These are phyloP conservation scores for Volucella bombylans DNA, from an alignment of 2,888 invertebrate genomes.

Conservation along the genomic window DNA sequence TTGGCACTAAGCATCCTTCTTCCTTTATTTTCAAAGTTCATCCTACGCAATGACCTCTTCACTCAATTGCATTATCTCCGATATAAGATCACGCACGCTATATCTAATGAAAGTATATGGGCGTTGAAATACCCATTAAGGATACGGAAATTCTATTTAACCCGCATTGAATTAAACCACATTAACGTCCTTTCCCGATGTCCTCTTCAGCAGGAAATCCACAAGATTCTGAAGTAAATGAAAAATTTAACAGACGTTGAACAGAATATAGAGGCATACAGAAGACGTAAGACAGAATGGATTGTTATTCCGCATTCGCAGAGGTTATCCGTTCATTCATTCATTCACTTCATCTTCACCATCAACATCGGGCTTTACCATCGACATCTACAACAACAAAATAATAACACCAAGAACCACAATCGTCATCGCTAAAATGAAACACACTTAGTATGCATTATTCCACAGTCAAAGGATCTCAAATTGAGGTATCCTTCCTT, in stretches of 20 bases:
- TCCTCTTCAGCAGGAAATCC: background rate
- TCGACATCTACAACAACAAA: conserved; percentile 16
- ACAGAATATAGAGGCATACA: background rate
- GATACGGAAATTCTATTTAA: conserved; percentile 65
- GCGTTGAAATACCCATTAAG: conserved; percentile 60
- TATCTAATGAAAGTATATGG: conserved; percentile 54
- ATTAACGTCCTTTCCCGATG: background rate
- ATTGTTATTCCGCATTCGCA: conserved; percentile 54
- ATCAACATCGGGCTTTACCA: conserved; percentile 7
- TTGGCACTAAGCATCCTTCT: background rate
- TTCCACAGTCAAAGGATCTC: conserved; percentile 37
- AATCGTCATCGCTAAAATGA: conserved; percentile 45
- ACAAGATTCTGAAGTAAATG: conserved; percentile 9
- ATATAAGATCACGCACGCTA: conserved; percentile 40
- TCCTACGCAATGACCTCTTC: conserved; percentile 45
- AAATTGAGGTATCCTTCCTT: conserved; percentile 37
- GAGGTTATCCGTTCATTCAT: conserved; percentile 45
- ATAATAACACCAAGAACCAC: background rate
- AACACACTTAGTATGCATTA: conserved; percentile 69
- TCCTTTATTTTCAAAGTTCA: background rate
- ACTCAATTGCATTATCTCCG: conserved; percentile 54
- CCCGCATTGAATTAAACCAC: conserved; percentile 47
- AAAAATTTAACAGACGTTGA: conserved; percentile 8
- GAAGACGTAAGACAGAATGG: conserved; percentile 7
- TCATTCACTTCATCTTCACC: conserved; percentile 17